Evolutionary conservation across 1,140 invertebrate species (phyloP).

Genomic region (Luehdorfia chinensis): DNA sequence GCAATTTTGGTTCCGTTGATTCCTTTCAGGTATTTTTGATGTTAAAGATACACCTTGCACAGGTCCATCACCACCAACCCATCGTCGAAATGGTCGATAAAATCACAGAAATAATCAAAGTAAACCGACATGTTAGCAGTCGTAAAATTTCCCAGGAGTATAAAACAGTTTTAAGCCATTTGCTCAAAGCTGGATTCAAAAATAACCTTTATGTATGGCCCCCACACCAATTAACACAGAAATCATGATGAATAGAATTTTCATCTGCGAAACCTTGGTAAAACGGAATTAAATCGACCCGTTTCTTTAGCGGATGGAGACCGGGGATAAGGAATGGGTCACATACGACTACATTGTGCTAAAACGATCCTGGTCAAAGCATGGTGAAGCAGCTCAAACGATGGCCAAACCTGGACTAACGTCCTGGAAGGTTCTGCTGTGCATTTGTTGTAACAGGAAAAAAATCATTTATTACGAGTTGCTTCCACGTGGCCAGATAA

Average conservation of each 20-base stretch:
- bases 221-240: too few species aligned
- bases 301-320: neutral
- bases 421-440: neutral
- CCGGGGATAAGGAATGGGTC: neutral
- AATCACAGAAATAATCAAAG: constrained; percentile 16
- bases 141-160: neutral
- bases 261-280: neutral
- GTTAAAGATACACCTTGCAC: constrained; percentile 19
- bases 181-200: neutral
- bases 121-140: neutral
- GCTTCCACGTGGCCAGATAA: too few species aligned
- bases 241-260: neutral
- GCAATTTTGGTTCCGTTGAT: constrained; percentile 23
- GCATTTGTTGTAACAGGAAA: neutral
- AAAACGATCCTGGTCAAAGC: neutral
- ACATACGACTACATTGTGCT: neutral
- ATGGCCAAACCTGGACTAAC: neutral
- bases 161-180: neutral
- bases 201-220: neutral
- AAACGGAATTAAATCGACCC: neutral
- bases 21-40: constrained; percentile 21
- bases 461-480: neutral
- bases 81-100: constrained; percentile 17
- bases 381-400: neutral
- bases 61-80: constrained; percentile 14